Conservation (phyloP, 2,888 invertebrate genomes). For the Myopa testacea region DNA sequence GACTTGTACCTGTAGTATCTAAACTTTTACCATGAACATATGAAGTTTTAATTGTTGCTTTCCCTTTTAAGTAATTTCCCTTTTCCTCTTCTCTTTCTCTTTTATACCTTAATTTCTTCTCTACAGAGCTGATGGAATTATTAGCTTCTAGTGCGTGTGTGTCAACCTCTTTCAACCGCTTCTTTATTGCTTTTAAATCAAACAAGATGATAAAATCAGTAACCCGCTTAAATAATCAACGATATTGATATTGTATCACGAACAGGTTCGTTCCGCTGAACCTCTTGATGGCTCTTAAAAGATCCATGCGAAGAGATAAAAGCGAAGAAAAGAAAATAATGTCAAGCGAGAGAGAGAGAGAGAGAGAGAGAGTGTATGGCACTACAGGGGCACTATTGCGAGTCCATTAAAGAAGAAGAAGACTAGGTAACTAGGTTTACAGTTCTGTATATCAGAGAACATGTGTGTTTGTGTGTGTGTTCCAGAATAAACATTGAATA, state of each 20-base stretch:
- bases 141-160: neutral
- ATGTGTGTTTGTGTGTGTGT: neutral
- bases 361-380: no score
- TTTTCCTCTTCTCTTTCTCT: neutral
- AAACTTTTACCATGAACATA: no score
- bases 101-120: neutral
- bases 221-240: neutral
- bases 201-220: no score
- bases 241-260: neutral
- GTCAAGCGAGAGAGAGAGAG: no score
- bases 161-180: no score
- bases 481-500: constrained; percentile 22
- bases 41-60: no score
- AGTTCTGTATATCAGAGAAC: no score
- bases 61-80: neutral
- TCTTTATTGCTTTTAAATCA: no score
- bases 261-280: neutral
- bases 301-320: neutral
- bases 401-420: no score
- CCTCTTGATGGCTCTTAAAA: neutral
- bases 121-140: neutral
- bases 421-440: no score
- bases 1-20: no score
- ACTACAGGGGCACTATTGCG: no score
- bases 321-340: neutral